Percentiles rank a stretch among this genome's conserved stretches.
Evolutionary conservation across 1,140 invertebrate genomes (phyloP).

Genomic region (Colletes gigas): DNA sequence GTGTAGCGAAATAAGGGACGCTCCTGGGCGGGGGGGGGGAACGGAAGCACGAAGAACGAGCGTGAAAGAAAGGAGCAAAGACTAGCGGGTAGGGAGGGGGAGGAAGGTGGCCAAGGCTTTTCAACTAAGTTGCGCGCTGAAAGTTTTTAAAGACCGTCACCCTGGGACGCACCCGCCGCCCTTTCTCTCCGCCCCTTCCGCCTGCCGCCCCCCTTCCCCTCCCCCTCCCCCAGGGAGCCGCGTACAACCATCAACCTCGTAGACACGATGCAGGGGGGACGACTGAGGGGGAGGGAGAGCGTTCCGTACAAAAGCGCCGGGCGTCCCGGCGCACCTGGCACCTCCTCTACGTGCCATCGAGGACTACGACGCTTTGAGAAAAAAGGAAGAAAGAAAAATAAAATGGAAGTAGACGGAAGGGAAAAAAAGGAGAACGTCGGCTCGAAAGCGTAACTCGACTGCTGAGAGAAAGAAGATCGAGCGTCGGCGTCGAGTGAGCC

Average conservation of each 20-base stretch:
- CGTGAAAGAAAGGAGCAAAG: slow-evolving; percentile 9
- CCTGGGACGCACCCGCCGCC: slow-evolving; percentile 46
- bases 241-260: slow-evolving; percentile 21
- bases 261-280: background rate
- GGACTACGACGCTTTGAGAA: slow-evolving; percentile 7
- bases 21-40: background rate
- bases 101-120: slow-evolving; percentile 62
- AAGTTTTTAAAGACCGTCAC: slow-evolving; percentile 76
- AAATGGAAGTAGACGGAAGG: no score
- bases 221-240: slow-evolving; percentile 4
- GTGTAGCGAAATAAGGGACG: slow-evolving; percentile 41
- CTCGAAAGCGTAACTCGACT: background rate
- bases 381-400: background rate
- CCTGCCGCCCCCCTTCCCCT: background rate
- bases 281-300: background rate
- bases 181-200: slow-evolving; percentile 2
- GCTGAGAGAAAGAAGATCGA: background rate
- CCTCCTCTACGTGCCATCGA: slow-evolving; percentile 15
- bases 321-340: slow-evolving; percentile 26
- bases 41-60: background rate
- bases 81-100: background rate
- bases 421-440: background rate
- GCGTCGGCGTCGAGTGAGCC: slow-evolving; percentile 13
- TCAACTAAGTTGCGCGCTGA: slow-evolving; percentile 71
- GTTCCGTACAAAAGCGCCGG: slow-evolving; percentile 23